These are phyloP conservation scores for Labeo rohita DNA, from an alignment of 2,113 vertebrate species.

Conservation along the genomic window DNA sequence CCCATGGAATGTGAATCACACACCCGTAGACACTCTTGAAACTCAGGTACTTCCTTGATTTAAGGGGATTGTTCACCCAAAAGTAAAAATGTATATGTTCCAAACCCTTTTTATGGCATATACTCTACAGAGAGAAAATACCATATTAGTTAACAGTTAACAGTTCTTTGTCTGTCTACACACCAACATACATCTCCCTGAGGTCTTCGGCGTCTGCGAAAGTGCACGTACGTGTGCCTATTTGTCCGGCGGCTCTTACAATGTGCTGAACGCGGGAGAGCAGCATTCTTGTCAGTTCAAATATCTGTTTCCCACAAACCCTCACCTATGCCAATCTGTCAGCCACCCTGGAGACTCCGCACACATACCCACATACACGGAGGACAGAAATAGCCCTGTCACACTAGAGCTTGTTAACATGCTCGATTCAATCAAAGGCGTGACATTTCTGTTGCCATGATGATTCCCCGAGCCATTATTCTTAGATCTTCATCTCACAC, in stretches of 20 bases:
- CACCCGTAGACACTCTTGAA: conserved; percentile 56
- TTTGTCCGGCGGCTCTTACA: conserved; percentile 49
- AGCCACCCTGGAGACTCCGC: conserved; percentile 19
- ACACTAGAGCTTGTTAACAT: conserved; percentile 55
- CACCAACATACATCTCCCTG: conserved; percentile 4
- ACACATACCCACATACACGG: conserved; percentile 40
- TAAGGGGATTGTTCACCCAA: neutral
- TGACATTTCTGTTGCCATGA: conserved; percentile 63
- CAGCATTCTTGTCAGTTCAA: conserved; percentile 74
- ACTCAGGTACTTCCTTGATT: conserved; percentile 53
- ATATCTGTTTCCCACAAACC: conserved; percentile 65
- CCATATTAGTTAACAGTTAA: too few relatives aligned
- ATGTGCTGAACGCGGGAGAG: conserved; percentile 67
- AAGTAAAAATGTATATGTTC: neutral
- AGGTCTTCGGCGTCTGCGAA: conserved; percentile 15
- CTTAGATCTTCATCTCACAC: conserved; percentile 32
- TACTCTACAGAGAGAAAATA: too few relatives aligned
- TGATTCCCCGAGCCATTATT: conserved; percentile 50
- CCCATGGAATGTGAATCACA: conserved; percentile 47
- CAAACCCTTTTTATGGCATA: too few relatives aligned
- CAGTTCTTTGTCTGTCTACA: conserved; percentile 35
- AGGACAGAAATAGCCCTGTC: conserved; percentile 61
- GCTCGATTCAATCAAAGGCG: conserved; percentile 65
- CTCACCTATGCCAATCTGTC: conserved; percentile 65
- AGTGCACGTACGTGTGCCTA: conserved; percentile 6